Conservation (phyloP, 2,888 invertebrate genomes). For the Drosophila engyochracea region DNA sequence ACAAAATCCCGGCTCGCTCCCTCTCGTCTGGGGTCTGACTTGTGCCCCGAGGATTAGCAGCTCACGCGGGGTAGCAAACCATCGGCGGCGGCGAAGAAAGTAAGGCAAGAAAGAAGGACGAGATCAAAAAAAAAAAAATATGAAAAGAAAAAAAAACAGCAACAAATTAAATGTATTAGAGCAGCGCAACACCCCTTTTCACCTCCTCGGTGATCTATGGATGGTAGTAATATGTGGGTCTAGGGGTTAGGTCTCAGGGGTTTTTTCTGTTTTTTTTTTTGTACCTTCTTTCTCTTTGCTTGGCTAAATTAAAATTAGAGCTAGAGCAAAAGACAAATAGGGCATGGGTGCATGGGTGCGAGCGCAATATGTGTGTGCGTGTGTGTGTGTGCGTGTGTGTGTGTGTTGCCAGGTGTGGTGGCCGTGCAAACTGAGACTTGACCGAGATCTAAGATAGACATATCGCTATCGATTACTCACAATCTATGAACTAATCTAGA, state of each 20-base stretch:
- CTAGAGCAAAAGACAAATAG: conserved; percentile 73
- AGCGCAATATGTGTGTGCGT: conserved; percentile 41
- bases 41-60: conserved; percentile 71
- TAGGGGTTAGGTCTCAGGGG: conserved; percentile 57
- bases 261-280: conserved; percentile 24
- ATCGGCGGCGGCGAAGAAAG: background rate
- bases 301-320: conserved; percentile 81
- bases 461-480: conserved; percentile 45
- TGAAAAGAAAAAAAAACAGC: conserved; percentile 55
- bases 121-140: conserved; percentile 9
- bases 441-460: conserved; percentile 8
- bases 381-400: background rate
- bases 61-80: conserved; percentile 47
- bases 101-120: background rate
- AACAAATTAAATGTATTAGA: conserved; percentile 79
- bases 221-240: conserved; percentile 8
- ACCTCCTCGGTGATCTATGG: background rate
- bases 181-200: conserved; percentile 66
- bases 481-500: conserved; percentile 22
- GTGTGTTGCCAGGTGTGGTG: conserved; percentile 60
- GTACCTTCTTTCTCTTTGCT: conserved; percentile 23
- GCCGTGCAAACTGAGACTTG: conserved; percentile 17
- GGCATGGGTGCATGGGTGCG: conserved; percentile 62
- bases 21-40: conserved; percentile 40
- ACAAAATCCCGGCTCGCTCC: conserved; percentile 2